These are phyloP conservation scores for Halcyon senegalensis DNA, from an alignment of 2,113 vertebrate species.

Conservation along the genomic window DNA sequence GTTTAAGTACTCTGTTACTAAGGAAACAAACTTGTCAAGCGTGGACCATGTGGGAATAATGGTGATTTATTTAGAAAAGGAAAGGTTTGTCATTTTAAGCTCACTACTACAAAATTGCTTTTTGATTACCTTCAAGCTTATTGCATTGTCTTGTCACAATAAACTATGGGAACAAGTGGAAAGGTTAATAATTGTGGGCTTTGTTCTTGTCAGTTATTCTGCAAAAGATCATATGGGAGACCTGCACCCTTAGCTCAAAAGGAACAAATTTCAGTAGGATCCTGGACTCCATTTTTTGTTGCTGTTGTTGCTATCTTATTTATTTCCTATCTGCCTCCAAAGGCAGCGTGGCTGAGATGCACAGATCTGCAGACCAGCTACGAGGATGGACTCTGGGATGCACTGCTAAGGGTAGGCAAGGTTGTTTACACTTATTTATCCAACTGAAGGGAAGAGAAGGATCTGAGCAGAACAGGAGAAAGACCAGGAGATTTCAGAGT, in stretches of 20 bases:
- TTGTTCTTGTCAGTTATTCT: conserved; percentile 70
- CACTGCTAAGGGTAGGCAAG: background rate
- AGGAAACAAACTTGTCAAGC: conserved; percentile 83
- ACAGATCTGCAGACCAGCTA: background rate
- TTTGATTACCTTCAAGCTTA: conserved; percentile 83
- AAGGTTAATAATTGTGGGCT: conserved; percentile 81
- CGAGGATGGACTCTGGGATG: background rate
- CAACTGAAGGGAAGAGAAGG: background rate
- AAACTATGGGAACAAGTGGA: conserved; percentile 82
- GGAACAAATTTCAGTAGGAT: conserved; percentile 6
- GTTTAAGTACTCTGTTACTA: conserved; percentile 80
- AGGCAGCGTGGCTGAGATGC: background rate
- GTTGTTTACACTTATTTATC: background rate
- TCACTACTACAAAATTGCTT: conserved; percentile 82
- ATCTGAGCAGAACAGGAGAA: background rate
- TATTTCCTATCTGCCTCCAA: background rate
- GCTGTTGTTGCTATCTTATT: background rate
- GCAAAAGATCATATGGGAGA: conserved; percentile 42
- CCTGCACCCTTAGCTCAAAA: background rate
- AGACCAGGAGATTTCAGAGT: background rate
- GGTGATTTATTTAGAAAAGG: conserved; percentile 85
- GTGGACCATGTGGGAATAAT: conserved; percentile 78
- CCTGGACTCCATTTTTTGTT: background rate
- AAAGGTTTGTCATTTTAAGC: conserved; percentile 84
- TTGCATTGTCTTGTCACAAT: conserved; percentile 85